A percentile compares a stretch with the other conserved stretches of the same genome.
These are phyloP conservation scores for Intellagama lesueurii DNA, from an alignment of 2,797 vertebrate species.

Conservation along the genomic window DNA sequence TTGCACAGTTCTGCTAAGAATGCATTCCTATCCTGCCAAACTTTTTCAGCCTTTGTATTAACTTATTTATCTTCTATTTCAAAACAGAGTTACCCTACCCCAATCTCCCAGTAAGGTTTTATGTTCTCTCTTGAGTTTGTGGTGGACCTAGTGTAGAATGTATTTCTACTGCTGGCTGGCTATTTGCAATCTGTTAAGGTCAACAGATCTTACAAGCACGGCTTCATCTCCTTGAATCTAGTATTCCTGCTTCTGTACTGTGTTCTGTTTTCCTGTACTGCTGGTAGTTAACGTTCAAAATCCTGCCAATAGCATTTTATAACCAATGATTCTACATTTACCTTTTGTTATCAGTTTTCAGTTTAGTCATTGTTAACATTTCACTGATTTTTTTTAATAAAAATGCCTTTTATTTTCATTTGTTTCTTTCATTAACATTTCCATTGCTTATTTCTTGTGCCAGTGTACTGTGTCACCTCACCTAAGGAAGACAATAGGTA, in stretches of 20 bases:
- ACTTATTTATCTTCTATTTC: not conserved
- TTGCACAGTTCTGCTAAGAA: not conserved
- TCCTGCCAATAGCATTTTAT: conserved; percentile 72
- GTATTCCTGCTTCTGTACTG: conserved; percentile 31
- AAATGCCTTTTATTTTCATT: conserved; percentile 72
- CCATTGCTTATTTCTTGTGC: conserved; percentile 81
- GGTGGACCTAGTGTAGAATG: not conserved
- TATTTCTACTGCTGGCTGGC: not conserved
- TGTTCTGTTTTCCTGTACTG: conserved; percentile 11
- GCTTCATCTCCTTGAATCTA: conserved; percentile 20
- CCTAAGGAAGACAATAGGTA: conserved; percentile 95
- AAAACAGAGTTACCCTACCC: not conserved
- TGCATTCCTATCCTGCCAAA: not conserved
- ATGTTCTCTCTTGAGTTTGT: not conserved
- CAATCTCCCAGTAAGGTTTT: not conserved
- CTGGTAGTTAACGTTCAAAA: conserved; percentile 54
- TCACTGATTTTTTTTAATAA: conserved; percentile 80
- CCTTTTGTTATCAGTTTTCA: conserved; percentile 76
- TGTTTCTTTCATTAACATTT: conserved; percentile 80
- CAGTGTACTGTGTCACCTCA: conserved; percentile 99
- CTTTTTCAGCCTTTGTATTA: not conserved
- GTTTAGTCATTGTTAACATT: conserved; percentile 81
- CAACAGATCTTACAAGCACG: not conserved
- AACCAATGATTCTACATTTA: conserved; percentile 77
- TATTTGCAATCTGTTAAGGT: not conserved